phyloP scores from a whole-genome alignment of 2,888 invertebrate genomes.

The Hypselothyrea guttata region DNA sequence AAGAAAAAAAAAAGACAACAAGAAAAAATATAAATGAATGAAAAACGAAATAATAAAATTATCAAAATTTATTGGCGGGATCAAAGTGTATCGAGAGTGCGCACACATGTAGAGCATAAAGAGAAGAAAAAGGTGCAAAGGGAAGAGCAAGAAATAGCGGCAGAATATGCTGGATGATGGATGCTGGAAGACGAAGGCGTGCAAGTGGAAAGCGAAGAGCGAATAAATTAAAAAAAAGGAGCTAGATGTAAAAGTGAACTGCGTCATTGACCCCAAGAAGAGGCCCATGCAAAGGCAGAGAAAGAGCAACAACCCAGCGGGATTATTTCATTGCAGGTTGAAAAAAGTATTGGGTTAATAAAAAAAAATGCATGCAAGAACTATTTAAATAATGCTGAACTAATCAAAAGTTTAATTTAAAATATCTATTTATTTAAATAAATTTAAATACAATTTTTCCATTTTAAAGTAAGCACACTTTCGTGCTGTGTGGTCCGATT shows the following conservation, averaged over 20 bases:
- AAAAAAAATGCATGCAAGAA: too few species aligned
- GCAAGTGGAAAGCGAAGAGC: conserved; percentile 15
- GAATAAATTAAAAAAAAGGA: conserved; percentile 21
- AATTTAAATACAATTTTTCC: too few species aligned
- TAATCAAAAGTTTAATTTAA: too few species aligned
- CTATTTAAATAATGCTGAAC: too few species aligned
- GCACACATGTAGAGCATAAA: conserved; percentile 15
- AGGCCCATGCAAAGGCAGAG: neutral
- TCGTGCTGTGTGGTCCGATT: too few species aligned
- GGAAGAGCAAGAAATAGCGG: conserved; percentile 9
- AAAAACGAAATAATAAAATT: conserved; percentile 67
- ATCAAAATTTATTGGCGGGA: conserved; percentile 72
- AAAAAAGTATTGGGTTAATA: too few species aligned
- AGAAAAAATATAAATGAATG: conserved; percentile 49
- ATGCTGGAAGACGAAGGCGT: conserved; percentile 4
- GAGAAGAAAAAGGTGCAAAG: neutral
- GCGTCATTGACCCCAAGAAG: conserved; percentile 45
- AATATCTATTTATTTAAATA: too few species aligned
- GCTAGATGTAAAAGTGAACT: conserved; percentile 41
- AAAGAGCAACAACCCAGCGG: neutral
- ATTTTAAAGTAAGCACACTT: too few species aligned
- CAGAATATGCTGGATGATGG: neutral
- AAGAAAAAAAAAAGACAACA: conserved; percentile 45
- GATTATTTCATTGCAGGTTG: too few species aligned
- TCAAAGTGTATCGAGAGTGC: conserved; percentile 79